Evolutionary conservation across 2,797 vertebrate genomes (phyloP), one percentile per base, ranked within the genome.

Genomic region (Sebastes umbrosus): DNA sequence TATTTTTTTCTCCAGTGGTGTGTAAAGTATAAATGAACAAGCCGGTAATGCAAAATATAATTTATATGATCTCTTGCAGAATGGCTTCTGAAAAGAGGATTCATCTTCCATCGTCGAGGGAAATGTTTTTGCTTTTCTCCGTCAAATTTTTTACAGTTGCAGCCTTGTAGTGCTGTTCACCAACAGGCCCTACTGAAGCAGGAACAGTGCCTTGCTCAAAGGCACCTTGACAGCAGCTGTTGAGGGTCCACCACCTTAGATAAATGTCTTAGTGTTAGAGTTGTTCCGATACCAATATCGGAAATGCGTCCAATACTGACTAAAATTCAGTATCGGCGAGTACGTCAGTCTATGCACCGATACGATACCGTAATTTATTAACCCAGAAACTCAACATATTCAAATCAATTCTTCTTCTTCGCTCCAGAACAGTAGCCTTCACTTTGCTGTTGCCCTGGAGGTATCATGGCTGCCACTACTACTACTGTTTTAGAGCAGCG

Each of bases 221-320:
- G 73, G 78, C 54, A 75, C 22, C 58, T 73, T 29, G 43, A 55
- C 67, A 74, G 62, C 72, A 80, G 76, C 73, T 73, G 78, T 59
- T 1, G 20, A 64, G 34, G 31, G 62, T 66, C 79, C 39, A 65
- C 16, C 75, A 66, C 34, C 31, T 69, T 70, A 25, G 27, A 65
- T 34, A 34, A 55, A 80, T 25, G 43, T 70, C 14, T 43, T 65
- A 10, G 39, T 72, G 18, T 50, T 71, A 46, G 43, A 46, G 43
- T 18, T 46, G 43, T 46, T 46, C 43, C 6, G 43, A 46, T 46
- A 46, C 43, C 43, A 46, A 7, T 43, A 43, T 43, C 6, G 14
- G 14, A 3, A 43, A 43, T 43, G 39, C 0, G 39, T 43, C 39
- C 39, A 16, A 43, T 43, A 16, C 39, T 43, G 39, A 14, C 39